Base-by-base conservation (phyloP, 2,888 invertebrate genomes). In the Liopterus haemorrhoidalis region DNA sequence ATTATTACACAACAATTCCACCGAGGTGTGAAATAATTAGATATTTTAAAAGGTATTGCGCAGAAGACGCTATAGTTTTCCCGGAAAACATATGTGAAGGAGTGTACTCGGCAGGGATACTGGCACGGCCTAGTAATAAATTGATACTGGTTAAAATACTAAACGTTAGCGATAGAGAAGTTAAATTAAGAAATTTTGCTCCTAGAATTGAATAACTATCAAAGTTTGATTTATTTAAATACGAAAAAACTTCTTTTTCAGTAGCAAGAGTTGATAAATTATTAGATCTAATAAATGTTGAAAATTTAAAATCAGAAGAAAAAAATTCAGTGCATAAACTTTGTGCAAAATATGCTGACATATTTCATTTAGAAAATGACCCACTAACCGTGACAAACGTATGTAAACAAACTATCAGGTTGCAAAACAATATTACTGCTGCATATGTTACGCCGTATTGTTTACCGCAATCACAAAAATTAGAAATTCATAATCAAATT, bases 101-200 rank as follows among this genome's bases (percentile, higher is more conserved):
- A 25, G 38, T 37, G 9, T 37, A 25, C 24, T 12, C 18, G 5
- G 38, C 24, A 21, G 14, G 38, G 6, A 8, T 18, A 8, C 12
- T 37, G 24, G 38, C 12, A 25, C 21, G 25, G 24, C 24, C 38
- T 30, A 11, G 12, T 28, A 37, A 25, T 11, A 27, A 37, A 15
- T 5, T 9, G n/a, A 9, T 37, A 24, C 39, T 27, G 5, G 39
- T 38, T 27, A 24, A 16, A 38, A 27, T 38, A 12, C 39, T 38
- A 15, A 38, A 38, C 15, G 18, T 27, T 27, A 24, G 25, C 15
- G 39, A 38, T 6, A 21, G 27, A 14, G 30, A 37, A 30, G 24
- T 27, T 6, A 37, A 37, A 9, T n/a, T 37, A 15, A 37, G 24
- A 37, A 37, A 37, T 25, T 24, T 30, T 28, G 6, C 5, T 9